These are phyloP conservation scores for Bombus picipes DNA, from an alignment of 1,140 invertebrate species.

Conservation along the genomic window DNA sequence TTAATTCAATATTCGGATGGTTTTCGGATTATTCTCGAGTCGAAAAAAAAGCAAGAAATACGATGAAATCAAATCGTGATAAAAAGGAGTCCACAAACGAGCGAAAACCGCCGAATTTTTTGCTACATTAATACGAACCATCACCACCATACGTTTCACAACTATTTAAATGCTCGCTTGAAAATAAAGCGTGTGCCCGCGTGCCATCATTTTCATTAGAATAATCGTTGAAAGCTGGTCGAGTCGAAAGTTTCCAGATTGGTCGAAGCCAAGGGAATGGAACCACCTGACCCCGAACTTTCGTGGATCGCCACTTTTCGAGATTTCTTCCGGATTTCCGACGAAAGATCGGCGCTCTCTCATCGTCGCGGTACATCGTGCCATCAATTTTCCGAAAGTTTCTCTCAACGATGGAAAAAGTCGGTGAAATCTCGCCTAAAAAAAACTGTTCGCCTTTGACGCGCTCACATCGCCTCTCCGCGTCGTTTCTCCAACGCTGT, in stretches of 20 bases:
- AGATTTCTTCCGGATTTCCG: slow-evolving; percentile 45
- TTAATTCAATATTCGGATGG: background rate
- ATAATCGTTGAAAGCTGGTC: slow-evolving; percentile 10
- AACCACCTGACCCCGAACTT: slow-evolving; percentile 21
- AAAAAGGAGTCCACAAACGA: background rate
- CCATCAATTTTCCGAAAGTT: slow-evolving; percentile 49
- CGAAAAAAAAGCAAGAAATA: background rate
- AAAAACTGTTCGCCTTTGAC: slow-evolving; percentile 3
- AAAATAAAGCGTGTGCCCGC: background rate
- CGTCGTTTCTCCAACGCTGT: background rate
- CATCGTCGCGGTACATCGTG: slow-evolving; percentile 32
- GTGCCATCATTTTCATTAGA: slow-evolving; percentile 34
- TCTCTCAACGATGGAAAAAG: slow-evolving; percentile 22
- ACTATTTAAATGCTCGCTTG: background rate
- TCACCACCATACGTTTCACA: background rate
- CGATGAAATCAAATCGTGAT: background rate
- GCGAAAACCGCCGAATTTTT: background rate
- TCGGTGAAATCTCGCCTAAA: slow-evolving; percentile 24
- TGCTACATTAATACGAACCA: too few species aligned
- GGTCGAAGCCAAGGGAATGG: slow-evolving; percentile 1
- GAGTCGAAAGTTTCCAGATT: slow-evolving; percentile 12
- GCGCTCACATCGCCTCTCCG: background rate
- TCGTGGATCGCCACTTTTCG: slow-evolving; percentile 7
- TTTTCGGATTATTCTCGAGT: background rate
- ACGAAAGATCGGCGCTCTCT: slow-evolving; percentile 28